phyloP scores from a whole-genome alignment of 2,888 invertebrate genomes.

The Bibio marci region DNA sequence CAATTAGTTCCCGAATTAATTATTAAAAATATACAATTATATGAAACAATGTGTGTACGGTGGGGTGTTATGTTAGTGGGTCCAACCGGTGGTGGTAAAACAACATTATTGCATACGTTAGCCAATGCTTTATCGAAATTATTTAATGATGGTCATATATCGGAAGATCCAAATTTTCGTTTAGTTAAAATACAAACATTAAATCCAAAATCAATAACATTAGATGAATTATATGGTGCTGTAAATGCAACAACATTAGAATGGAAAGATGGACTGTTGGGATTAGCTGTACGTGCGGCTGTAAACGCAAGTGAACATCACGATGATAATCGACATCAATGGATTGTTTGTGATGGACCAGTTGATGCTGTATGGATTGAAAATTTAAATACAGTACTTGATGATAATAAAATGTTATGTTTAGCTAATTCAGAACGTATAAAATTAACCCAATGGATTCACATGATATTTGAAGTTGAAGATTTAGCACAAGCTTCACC shows the following conservation, averaged over 20 bases:
- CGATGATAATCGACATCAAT: constrained; percentile 67
- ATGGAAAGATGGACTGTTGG: constrained; percentile 81
- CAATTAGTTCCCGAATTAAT: constrained; percentile 51
- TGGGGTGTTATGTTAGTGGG: constrained; percentile 90
- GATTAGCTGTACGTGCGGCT: constrained; percentile 27
- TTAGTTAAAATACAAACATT: constrained; percentile 61
- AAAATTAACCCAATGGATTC: constrained; percentile 73
- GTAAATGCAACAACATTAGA: constrained; percentile 69
- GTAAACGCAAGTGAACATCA: constrained; percentile 33
- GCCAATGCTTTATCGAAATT: constrained; percentile 51
- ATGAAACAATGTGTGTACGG: constrained; percentile 79
- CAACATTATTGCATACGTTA: constrained; percentile 57
- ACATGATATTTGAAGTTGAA: constrained; percentile 76
- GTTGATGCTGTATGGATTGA: constrained; percentile 92
- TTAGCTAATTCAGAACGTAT: constrained; percentile 82
- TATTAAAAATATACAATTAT: constrained; percentile 64
- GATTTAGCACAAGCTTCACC: constrained; percentile 82
- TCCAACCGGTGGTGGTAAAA: constrained; percentile 77
- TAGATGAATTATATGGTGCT: constrained; percentile 79
- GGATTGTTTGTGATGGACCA: constrained; percentile 83
- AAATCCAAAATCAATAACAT: constrained; percentile 77
- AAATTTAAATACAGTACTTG: constrained; percentile 81
- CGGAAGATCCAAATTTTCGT: constrained; percentile 42
- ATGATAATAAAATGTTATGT: constrained; percentile 88
- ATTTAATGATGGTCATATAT: constrained; percentile 33